These are phyloP conservation scores for Drosophila guanche DNA, from an alignment of 1,140 invertebrate species.

Conservation along the genomic window DNA sequence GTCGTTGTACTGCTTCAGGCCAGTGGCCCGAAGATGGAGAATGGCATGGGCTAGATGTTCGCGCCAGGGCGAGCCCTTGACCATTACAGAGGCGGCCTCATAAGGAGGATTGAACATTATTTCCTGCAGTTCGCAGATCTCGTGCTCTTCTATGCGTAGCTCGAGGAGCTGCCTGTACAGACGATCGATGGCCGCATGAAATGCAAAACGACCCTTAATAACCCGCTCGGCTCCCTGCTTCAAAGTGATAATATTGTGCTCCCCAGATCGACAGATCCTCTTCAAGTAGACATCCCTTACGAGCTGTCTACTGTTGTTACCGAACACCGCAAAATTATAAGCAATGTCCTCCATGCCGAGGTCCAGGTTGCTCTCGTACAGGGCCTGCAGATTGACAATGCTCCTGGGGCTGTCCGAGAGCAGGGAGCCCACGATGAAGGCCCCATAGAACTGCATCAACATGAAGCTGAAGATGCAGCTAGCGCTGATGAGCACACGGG, in stretches of 20 bases:
- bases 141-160: conserved; percentile 46
- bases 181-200: conserved; percentile 66
- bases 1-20: conserved; percentile 61
- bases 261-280: conserved; percentile 43
- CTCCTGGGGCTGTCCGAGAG: conserved; percentile 85
- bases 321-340: conserved; percentile 84
- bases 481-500: conserved; percentile 82
- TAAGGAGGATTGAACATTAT: conserved; percentile 57
- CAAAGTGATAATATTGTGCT: conserved; percentile 54
- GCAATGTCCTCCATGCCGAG: conserved; percentile 85
- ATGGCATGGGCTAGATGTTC: conserved; percentile 59
- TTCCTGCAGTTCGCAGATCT: conserved; percentile 76
- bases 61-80: conserved; percentile 63
- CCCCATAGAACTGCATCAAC: conserved; percentile 87
- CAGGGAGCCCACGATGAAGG: conserved; percentile 87
- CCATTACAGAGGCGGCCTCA: conserved; percentile 23
- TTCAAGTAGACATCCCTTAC: conserved; percentile 51
- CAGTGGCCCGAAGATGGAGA: conserved; percentile 48
- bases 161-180: conserved; percentile 56
- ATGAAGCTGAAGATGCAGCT: conserved; percentile 85
- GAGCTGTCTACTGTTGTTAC: conserved; percentile 50
- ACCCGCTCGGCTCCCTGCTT: conserved; percentile 59
- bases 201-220: conserved; percentile 64
- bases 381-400: conserved; percentile 85
- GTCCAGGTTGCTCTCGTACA: conserved; percentile 85